Base-by-base conservation (phyloP, 2,797 vertebrate species). In the Mallotus villosus region DNA sequence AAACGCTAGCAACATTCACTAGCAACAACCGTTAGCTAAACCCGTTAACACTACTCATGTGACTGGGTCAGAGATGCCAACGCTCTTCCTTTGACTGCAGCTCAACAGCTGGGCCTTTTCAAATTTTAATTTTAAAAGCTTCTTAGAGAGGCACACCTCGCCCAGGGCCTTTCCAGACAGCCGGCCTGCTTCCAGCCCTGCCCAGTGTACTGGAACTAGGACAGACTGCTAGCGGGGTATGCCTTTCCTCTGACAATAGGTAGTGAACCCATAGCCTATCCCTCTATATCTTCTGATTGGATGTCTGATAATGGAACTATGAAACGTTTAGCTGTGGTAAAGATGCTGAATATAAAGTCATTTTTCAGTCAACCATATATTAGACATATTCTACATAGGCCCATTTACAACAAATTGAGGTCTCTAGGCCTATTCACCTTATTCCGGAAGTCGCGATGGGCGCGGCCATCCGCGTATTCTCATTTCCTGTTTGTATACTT, bases 31-130 rank as follows among this genome's bases (percentile, higher is more conserved):
- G 14, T 25, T 68, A 37, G 53, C 67, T 5, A 12, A 53, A 11
- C 27, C 27, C 17, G 4, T 55, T 59, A 59, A 9, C 19, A 21
- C 21, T 59, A 5, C 16, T 25, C 19, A 8, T 19, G 14, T 14
- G 27, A 46, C 16, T 5, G 58, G 25, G 37, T 70, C 5, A 1
- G 27, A 53, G 17, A 49, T 27, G 51, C 16, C 21, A 12, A 21
- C 34, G 14, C 3, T 1, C 9, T 22, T 46, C 19, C 3, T 21
- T 19, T 24, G 49, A 22, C 34, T 21, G 34, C 69, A 11, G 60
- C 37, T 67, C 53, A 67, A 67, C 71, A 72, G 71, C 63, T 67
- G 71, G 55, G 53, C 71, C 29, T 11, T 63, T 73, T 70, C 34
- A 67, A 59, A 64, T 64, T 72, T 65, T 72, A 27, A 65, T 72